phyloP scores from a whole-genome alignment of 2,113 vertebrate genomes.

The Chionomys nivalis region DNA sequence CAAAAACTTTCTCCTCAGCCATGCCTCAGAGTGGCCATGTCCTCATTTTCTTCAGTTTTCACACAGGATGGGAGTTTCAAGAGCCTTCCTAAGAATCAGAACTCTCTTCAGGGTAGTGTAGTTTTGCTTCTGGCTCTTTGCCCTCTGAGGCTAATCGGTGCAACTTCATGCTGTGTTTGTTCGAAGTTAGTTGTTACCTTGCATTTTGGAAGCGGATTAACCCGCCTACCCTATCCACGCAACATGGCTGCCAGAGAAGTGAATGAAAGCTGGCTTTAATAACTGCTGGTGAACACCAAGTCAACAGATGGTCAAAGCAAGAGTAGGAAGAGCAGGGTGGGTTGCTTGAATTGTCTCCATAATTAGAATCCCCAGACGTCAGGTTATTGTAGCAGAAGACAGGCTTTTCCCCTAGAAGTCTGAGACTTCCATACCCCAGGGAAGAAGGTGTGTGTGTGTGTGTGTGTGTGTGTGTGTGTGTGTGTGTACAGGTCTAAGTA shows the following conservation, averaged over 20 bases:
- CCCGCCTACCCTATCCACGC: neutral
- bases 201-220: neutral
- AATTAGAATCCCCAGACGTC: neutral
- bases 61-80: constrained; percentile 23
- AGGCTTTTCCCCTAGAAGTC: neutral
- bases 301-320: neutral
- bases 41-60: neutral
- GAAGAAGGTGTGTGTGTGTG: neutral
- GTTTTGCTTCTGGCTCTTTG: constrained; percentile 26
- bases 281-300: neutral
- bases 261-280: neutral
- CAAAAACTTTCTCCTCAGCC: neutral
- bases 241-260: neutral
- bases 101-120: neutral
- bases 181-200: neutral
- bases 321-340: neutral
- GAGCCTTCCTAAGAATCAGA: constrained; percentile 43
- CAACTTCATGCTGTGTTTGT: constrained; percentile 28
- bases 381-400: neutral
- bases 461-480: neutral
- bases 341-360: neutral
- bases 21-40: neutral
- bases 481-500: neutral
- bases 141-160: neutral
- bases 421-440: neutral